Evolutionary conservation across 2,888 invertebrate genomes (phyloP).

Genomic region (Epicampocera succincta): DNA sequence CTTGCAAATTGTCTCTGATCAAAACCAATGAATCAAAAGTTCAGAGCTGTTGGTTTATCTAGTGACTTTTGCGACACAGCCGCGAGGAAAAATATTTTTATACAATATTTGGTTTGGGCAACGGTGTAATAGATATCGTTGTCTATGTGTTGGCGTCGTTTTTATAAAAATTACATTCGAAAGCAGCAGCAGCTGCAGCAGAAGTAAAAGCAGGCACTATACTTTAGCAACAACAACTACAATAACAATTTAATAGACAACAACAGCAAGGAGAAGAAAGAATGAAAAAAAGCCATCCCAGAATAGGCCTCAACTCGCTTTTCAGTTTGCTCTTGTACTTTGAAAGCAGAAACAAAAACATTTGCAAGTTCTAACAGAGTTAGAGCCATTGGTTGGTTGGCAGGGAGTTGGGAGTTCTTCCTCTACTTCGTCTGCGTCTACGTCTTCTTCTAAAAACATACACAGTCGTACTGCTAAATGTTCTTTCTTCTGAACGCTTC

Average conservation of each 20-base stretch:
- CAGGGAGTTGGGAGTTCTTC: slow-evolving; percentile 68
- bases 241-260: slow-evolving; percentile 54
- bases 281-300: slow-evolving; percentile 67
- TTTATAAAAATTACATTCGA: slow-evolving; percentile 67
- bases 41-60: no score
- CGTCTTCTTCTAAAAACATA: slow-evolving; percentile 13
- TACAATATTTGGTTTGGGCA: slow-evolving; percentile 11
- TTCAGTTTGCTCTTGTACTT: slow-evolving; percentile 66
- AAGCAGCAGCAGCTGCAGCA: slow-evolving; percentile 66
- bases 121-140: slow-evolving; percentile 64
- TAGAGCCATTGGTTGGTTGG: slow-evolving; percentile 64
- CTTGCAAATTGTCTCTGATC: no score
- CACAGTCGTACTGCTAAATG: slow-evolving; percentile 48
- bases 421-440: slow-evolving; percentile 27
- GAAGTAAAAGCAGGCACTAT: slow-evolving; percentile 58
- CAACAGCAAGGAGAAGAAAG: slow-evolving; percentile 36
- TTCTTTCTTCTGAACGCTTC: slow-evolving; percentile 67
- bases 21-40: no score
- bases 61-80: no score
- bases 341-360: slow-evolving; percentile 16
- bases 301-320: slow-evolving; percentile 68
- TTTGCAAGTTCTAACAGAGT: slow-evolving; percentile 64
- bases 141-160: slow-evolving; percentile 65
- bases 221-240: slow-evolving; percentile 52
- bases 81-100: no score